A percentile compares a stretch with the other conserved stretches of the same genome.
These are phyloP conservation scores for Hylyphantes graminicola DNA, from an alignment of 1,140 invertebrate species.

Conservation along the genomic window DNA sequence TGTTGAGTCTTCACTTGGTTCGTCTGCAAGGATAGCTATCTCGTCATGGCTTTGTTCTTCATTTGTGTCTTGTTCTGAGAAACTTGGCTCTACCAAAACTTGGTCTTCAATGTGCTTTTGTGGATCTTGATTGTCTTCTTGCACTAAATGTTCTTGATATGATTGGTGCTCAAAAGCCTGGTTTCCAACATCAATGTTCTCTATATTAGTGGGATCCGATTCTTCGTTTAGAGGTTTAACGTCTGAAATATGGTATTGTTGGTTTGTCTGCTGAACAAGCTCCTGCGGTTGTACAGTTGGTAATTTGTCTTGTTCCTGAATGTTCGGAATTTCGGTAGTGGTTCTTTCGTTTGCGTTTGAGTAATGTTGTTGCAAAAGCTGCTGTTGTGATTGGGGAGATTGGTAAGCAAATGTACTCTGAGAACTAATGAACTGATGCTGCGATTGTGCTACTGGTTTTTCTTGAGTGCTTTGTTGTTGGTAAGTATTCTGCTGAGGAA, in stretches of 20 bases:
- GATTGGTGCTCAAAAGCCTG: not conserved
- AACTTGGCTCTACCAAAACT: not conserved
- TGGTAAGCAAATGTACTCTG: not conserved
- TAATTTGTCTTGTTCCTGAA: not conserved
- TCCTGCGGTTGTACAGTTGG: not conserved
- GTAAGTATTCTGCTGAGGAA: slow-evolving; percentile 4
- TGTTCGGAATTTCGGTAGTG: not conserved
- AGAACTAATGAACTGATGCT: not conserved
- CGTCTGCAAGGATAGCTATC: not conserved
- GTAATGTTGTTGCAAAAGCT: slow-evolving; percentile 7
- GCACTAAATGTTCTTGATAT: not conserved
- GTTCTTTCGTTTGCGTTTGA: slow-evolving; percentile 12
- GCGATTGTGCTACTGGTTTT: not conserved
- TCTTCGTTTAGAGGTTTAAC: not conserved
- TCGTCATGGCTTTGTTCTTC: not conserved
- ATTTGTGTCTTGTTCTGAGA: not conserved
- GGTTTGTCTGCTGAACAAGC: not conserved
- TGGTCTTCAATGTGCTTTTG: slow-evolving; percentile 19
- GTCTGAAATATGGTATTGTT: slow-evolving; percentile 13
- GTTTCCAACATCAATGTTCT: not conserved
- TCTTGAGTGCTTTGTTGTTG: slow-evolving; percentile 7
- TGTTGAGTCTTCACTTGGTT: not conserved
- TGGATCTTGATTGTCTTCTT: not conserved
- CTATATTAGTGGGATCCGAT: not conserved
- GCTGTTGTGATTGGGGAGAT: slow-evolving; percentile 8